Percentiles rank a stretch among this genome's conserved stretches.
Evolutionary conservation across 2,888 invertebrate genomes (phyloP).

Genomic region (Rhamnusium bicolor): DNA sequence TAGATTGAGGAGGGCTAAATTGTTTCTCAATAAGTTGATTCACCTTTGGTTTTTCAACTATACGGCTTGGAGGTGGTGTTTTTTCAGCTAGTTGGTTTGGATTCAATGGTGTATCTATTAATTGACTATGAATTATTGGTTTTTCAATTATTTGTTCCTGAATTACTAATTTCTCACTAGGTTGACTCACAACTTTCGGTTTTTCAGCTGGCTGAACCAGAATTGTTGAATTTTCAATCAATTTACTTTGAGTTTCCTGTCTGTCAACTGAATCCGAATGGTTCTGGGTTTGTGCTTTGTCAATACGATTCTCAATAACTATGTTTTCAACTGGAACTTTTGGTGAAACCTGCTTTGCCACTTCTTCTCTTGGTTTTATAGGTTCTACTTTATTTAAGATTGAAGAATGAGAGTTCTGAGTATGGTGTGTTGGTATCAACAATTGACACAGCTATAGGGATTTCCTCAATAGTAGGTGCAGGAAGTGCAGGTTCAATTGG

Average conservation of each 20-base stretch:
- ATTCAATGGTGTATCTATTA: background rate
- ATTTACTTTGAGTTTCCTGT: background rate
- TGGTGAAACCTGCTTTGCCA: background rate
- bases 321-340: background rate
- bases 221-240: background rate
- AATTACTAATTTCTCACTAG: conserved; percentile 1
- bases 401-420: background rate
- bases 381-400: background rate
- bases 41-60: background rate
- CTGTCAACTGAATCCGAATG: background rate
- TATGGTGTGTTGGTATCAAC: background rate
- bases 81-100: background rate
- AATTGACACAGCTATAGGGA: background rate
- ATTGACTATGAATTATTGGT: background rate
- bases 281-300: background rate
- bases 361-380: conserved; percentile 1
- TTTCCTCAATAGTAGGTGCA: conserved; percentile 18
- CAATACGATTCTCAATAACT: background rate
- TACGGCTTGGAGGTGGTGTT: background rate
- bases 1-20: background rate
- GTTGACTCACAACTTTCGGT: conserved; percentile 11
- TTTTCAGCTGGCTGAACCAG: background rate
- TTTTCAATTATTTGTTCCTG: background rate
- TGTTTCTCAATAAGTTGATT: background rate
- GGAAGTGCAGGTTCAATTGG: background rate